Conservation (phyloP, 2,888 invertebrate genomes). For the Choristoneura rosaceana region DNA sequence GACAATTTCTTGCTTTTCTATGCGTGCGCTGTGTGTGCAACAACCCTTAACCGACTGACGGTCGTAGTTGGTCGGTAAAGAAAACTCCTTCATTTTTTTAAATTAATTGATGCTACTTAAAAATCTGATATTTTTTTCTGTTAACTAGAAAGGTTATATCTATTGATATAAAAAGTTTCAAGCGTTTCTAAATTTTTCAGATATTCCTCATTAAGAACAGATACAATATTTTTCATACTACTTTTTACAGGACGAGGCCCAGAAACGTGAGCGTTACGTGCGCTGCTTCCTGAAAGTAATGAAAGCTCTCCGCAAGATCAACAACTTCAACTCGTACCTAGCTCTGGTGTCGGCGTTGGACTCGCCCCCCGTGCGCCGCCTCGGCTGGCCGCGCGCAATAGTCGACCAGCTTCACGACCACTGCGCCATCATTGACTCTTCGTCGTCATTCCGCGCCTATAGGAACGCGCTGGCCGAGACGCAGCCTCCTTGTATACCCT, state of each 20-base stretch:
- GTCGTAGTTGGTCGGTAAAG: too few species aligned
- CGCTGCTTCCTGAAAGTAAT: slow-evolving; percentile 99
- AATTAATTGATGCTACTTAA: too few species aligned
- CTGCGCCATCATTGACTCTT: slow-evolving; percentile 98
- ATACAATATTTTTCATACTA: neutral
- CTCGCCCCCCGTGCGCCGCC: slow-evolving; percentile 95
- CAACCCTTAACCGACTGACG: too few species aligned
- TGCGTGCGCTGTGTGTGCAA: too few species aligned
- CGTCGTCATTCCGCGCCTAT: slow-evolving; percentile 99
- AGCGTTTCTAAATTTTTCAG: too few species aligned
- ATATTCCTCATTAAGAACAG: too few species aligned
- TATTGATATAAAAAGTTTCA: too few species aligned
- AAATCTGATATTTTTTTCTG: too few species aligned
- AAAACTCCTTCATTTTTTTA: too few species aligned
- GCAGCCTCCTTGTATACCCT: slow-evolving; percentile 99
- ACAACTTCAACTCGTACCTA: slow-evolving; percentile 99
- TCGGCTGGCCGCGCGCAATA: slow-evolving; percentile 97
- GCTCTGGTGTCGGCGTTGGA: slow-evolving; percentile 98
- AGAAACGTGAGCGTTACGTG: slow-evolving; percentile 97
- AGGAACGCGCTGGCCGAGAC: slow-evolving; percentile 97
- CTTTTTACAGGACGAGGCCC: slow-evolving; percentile 89
- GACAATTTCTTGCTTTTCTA: too few species aligned
- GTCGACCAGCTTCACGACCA: slow-evolving; percentile 97
- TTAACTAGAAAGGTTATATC: too few species aligned
- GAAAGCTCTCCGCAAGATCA: slow-evolving; percentile 98